These are phyloP conservation scores for Brachionus rubens DNA, from an alignment of 1,140 invertebrate genomes.

Conservation along the genomic window DNA sequence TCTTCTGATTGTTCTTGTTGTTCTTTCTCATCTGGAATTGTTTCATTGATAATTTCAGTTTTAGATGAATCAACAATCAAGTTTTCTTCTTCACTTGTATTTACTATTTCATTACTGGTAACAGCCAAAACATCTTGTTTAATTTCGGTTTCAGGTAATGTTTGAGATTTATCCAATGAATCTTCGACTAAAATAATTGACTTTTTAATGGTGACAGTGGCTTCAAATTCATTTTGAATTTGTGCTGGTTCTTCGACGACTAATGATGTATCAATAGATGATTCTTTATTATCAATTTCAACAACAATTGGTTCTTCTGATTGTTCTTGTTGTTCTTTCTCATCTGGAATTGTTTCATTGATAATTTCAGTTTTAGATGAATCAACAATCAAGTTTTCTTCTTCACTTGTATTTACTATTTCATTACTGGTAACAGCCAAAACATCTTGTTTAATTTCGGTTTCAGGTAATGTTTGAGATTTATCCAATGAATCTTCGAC, in stretches of 20 bases:
- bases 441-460: too few relatives aligned
- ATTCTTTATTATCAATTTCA: background rate
- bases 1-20: background rate
- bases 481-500: too few relatives aligned
- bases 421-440: too few relatives aligned
- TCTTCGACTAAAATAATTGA: constrained; percentile 3
- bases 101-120: background rate
- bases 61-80: background rate
- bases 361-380: background rate
- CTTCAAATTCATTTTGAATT: background rate
- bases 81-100: background rate
- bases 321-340: background rate
- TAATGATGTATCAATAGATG: background rate
- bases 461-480: too few relatives aligned
- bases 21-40: background rate
- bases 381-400: background rate
- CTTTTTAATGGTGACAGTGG: background rate
- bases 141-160: background rate
- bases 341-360: background rate
- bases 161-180: constrained; percentile 34
- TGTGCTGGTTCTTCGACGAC: background rate
- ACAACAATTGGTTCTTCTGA: background rate
- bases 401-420: too few relatives aligned
- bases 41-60: too few relatives aligned
- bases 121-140: background rate